These are phyloP conservation scores for Pseudomyrmex pallidus DNA, from an alignment of 1,140 invertebrate species.

Conservation along the genomic window DNA sequence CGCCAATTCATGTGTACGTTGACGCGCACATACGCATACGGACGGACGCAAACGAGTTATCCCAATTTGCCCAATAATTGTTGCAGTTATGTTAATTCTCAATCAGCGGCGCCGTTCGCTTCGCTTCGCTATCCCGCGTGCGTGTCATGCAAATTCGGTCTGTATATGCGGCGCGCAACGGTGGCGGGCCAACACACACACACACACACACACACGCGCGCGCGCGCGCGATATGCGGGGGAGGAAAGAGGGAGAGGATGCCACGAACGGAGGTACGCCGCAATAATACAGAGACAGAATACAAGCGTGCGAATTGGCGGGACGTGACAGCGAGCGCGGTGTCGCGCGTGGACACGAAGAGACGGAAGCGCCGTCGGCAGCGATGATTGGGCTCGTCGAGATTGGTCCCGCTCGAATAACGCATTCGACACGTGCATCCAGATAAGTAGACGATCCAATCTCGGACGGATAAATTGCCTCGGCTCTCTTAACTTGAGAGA, in stretches of 20 bases:
- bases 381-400: conserved; percentile 77
- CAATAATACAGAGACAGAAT: conserved; percentile 14
- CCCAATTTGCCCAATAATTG: conserved; percentile 83
- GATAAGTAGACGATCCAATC: neutral
- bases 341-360: conserved; percentile 74
- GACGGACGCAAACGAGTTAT: conserved; percentile 77
- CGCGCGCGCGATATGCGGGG: neutral
- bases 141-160: conserved; percentile 78
- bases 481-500: neutral
- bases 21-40: conserved; percentile 29
- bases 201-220: too few species aligned
- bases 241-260: conserved; percentile 21
- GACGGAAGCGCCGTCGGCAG: conserved; percentile 75
- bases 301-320: conserved; percentile 48
- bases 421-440: conserved; percentile 27
- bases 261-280: neutral
- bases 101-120: conserved; percentile 76
- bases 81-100: conserved; percentile 84
- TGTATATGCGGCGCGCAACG: neutral
- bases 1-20: conserved; percentile 1
- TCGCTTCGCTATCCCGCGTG: conserved; percentile 63
- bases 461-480: neutral
- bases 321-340: conserved; percentile 40
- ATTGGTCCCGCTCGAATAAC: conserved; percentile 78
- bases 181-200: conserved; percentile 14